Evolutionary conservation across 2,797 vertebrate species (phyloP).

Genomic region (Carcharodon carcharias): DNA sequence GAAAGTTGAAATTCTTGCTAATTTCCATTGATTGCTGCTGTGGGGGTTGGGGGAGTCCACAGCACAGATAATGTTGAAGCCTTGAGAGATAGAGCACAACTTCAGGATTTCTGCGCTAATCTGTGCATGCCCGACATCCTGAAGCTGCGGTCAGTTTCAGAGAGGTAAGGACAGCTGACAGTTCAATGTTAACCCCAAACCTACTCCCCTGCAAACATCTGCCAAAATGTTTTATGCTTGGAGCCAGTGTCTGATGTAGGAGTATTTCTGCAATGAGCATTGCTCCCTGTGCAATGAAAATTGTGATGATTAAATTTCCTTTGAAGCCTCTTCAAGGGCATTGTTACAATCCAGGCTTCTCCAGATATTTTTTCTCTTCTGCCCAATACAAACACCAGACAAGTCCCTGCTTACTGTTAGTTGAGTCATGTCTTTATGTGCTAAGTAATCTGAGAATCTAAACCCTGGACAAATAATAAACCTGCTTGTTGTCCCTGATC

Average conservation of each 20-base stretch:
- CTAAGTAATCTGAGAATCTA: background rate
- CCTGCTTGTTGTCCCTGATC: background rate
- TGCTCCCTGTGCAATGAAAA: background rate
- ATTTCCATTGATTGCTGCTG: background rate
- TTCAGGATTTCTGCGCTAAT: background rate
- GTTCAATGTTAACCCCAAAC: background rate
- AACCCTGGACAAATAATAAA: background rate
- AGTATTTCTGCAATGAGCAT: background rate
- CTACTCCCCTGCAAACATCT: background rate
- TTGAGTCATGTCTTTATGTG: background rate
- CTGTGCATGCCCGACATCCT: background rate
- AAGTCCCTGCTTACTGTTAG: background rate
- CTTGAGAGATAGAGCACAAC: background rate
- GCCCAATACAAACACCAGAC: background rate
- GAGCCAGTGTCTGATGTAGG: background rate
- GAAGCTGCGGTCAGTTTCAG: background rate
- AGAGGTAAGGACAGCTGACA: background rate
- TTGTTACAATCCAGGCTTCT: background rate
- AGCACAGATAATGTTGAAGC: too few species aligned
- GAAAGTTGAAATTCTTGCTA: too few species aligned
- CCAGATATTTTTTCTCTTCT: background rate
- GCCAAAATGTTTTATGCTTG: background rate
- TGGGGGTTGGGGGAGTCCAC: background rate
- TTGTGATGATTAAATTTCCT: background rate
- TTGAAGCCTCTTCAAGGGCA: background rate